Evolutionary conservation across 2,888 invertebrate species (phyloP).

Genomic region (Strigamia crassipes): DNA sequence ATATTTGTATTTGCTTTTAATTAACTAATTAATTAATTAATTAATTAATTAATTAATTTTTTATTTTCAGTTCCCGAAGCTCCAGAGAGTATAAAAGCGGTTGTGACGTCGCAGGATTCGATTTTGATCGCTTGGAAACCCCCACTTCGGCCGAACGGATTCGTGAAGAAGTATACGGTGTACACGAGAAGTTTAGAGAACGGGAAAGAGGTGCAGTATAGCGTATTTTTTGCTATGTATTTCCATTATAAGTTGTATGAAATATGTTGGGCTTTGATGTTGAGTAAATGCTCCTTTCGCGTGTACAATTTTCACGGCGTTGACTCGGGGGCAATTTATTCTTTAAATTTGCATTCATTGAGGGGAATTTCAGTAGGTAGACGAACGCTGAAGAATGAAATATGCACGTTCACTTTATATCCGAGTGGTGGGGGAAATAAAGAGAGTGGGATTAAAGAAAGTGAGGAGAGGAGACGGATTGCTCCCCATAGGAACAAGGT

Average conservation of each 20-base stretch:
- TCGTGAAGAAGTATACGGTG: constrained; percentile 28
- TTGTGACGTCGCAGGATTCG: not conserved
- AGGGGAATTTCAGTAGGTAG: not conserved
- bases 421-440: not conserved
- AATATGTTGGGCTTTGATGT: not conserved
- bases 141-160: constrained; percentile 8
- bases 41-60: too few relatives aligned
- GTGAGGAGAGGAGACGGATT: not conserved
- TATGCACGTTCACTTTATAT: not conserved
- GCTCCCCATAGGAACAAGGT: constrained; percentile 13
- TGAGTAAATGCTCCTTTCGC: not conserved
- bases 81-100: constrained; percentile 1
- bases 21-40: too few relatives aligned
- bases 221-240: not conserved
- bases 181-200: constrained; percentile 36
- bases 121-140: constrained; percentile 13
- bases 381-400: not conserved
- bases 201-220: constrained; percentile 23
- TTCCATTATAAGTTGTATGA: not conserved
- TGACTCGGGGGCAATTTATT: constrained; percentile 3
- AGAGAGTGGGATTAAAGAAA: constrained; percentile 21
- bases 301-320: not conserved
- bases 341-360: not conserved
- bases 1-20: too few relatives aligned
- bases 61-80: constrained; percentile 18